phyloP scores from a whole-genome alignment of 1,140 invertebrate genomes.

The Pseudomyrmex concolor region DNA sequence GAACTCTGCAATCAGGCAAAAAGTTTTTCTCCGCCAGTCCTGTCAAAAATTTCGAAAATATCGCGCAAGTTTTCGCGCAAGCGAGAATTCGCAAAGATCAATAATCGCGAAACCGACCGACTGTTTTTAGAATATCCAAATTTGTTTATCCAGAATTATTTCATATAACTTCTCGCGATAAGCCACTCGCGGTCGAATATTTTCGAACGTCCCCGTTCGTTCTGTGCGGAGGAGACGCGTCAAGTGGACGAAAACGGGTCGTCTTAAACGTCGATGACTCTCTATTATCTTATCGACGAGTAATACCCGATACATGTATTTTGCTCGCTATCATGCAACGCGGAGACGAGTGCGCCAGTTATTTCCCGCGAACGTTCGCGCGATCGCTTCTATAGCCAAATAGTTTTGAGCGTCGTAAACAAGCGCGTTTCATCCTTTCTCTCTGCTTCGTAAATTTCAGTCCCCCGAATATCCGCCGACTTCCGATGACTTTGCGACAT shows the following conservation, averaged over 20 bases:
- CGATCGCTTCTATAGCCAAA: background rate
- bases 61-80: background rate
- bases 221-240: background rate
- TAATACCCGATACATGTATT: background rate
- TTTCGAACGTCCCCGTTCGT: background rate
- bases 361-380: background rate
- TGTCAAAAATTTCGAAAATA: too few relatives aligned
- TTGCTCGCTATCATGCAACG: conserved; percentile 18
- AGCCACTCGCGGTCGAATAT: background rate
- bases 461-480: background rate
- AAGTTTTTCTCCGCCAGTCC: too few relatives aligned
- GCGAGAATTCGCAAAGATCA: conserved; percentile 6
- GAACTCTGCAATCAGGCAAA: too few relatives aligned
- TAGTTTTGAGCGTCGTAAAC: background rate
- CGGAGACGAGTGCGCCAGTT: background rate
- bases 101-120: background rate
- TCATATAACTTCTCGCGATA: background rate
- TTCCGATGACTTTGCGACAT: background rate
- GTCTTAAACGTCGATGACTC: conserved; percentile 16
- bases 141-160: background rate
- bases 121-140: conserved; percentile 6
- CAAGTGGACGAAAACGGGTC: background rate
- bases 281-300: background rate
- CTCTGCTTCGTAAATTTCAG: background rate
- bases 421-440: background rate